phyloP scores from a whole-genome alignment of 2,888 invertebrate genomes.

The Leptinotarsa tumamoca region DNA sequence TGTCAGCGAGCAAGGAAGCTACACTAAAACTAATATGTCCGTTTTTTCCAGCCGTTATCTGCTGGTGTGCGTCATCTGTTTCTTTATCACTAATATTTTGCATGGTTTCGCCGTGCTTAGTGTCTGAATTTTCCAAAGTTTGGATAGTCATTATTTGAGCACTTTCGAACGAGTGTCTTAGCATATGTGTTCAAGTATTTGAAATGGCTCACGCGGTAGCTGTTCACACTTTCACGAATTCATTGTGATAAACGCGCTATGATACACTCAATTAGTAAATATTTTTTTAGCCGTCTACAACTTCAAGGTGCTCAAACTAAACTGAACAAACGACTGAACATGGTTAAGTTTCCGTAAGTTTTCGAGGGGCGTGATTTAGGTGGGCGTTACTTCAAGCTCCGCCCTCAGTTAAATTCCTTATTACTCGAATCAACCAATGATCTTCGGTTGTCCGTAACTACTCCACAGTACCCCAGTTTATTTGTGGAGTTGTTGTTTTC shows the following conservation, averaged over 20 bases:
- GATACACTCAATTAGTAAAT: slow-evolving; percentile 40
- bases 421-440: slow-evolving; percentile 55
- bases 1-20: slow-evolving; percentile 87
- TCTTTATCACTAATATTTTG: slow-evolving; percentile 64
- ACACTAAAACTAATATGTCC: slow-evolving; percentile 87
- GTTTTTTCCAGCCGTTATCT: slow-evolving; percentile 67
- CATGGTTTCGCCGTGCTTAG: slow-evolving; percentile 63
- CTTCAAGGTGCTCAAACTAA: slow-evolving; percentile 55
- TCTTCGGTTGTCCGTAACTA: slow-evolving; percentile 52
- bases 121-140: slow-evolving; percentile 65
- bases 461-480: slow-evolving; percentile 47
- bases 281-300: slow-evolving; percentile 49
- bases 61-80: slow-evolving; percentile 54
- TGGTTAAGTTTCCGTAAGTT: slow-evolving; percentile 45
- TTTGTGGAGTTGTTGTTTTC: slow-evolving; percentile 24
- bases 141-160: slow-evolving; percentile 78
- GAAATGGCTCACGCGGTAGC: slow-evolving; percentile 36
- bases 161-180: slow-evolving; percentile 71
- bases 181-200: slow-evolving; percentile 63
- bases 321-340: slow-evolving; percentile 57
- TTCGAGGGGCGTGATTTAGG: slow-evolving; percentile 40
- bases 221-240: slow-evolving; percentile 37
- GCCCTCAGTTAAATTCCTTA: slow-evolving; percentile 55
- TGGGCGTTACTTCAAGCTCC: slow-evolving; percentile 47
- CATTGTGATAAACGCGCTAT: slow-evolving; percentile 33